Evolutionary conservation across 1,140 invertebrate genomes (phyloP).

Genomic region (Campoletis sonorensis): DNA sequence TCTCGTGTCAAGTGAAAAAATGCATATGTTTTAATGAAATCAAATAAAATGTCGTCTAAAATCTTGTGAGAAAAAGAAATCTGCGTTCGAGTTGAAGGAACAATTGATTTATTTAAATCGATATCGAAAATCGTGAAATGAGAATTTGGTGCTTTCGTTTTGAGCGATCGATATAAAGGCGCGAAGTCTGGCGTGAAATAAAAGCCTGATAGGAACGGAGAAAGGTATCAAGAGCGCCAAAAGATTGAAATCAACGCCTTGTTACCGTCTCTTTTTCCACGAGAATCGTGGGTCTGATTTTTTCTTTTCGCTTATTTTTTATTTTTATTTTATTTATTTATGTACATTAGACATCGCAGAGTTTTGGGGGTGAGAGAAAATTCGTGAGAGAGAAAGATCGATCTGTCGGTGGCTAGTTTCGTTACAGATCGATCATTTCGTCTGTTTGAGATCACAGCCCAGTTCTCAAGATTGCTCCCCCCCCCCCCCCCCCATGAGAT

Average conservation of each 20-base stretch:
- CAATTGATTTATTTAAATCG: neutral
- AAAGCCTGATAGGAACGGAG: neutral
- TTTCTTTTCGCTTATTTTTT: no score
- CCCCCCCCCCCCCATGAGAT: conserved; percentile 34
- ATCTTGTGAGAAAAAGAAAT: no score
- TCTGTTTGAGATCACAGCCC: conserved; percentile 1
- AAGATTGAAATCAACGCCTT: conserved; percentile 17
- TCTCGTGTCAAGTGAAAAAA: no score
- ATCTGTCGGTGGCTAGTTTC: conserved; percentile 10
- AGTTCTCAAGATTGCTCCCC: neutral
- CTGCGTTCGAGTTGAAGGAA: no score
- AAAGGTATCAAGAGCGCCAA: conserved; percentile 13
- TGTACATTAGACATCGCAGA: neutral
- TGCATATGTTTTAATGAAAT: no score
- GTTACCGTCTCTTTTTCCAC: conserved; percentile 12
- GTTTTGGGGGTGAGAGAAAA: neutral
- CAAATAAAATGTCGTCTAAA: no score
- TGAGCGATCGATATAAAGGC: neutral
- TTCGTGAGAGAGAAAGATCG: conserved; percentile 17
- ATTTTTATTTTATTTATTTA: neutral
- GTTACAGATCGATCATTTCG: conserved; percentile 51
- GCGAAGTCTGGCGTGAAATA: neutral
- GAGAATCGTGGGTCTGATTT: neutral
- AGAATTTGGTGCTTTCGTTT: conserved; percentile 3
- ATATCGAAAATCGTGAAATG: neutral